phyloP scores from a whole-genome alignment of 1,140 invertebrate species.

The Leptinotarsa texana region DNA sequence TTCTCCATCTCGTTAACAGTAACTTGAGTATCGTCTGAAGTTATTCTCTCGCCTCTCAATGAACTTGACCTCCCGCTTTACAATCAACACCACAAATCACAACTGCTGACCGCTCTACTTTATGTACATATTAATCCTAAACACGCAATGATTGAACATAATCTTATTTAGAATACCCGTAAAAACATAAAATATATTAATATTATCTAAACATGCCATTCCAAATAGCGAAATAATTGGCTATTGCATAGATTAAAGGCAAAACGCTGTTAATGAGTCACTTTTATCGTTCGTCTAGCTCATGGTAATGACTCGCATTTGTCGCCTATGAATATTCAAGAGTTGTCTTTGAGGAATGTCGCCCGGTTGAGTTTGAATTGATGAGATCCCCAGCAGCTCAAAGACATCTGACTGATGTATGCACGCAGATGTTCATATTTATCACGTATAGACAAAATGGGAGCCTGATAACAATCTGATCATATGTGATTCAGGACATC shows the following conservation, averaged over 20 bases:
- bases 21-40: no score
- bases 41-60: no score
- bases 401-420: no score
- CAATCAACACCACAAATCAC: no score
- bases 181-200: constrained; percentile 9
- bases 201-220: constrained; percentile 6
- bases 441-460: no score
- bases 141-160: not conserved
- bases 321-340: not conserved
- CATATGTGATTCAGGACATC: no score
- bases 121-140: not conserved
- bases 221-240: constrained; percentile 8
- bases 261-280: constrained; percentile 8
- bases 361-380: not conserved
- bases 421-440: no score
- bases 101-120: not conserved
- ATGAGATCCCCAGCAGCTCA: no score
- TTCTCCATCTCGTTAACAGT: no score
- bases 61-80: no score
- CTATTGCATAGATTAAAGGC: not conserved
- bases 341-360: constrained; percentile 4
- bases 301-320: not conserved
- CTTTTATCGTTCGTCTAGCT: not conserved
- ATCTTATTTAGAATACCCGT: not conserved
- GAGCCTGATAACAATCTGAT: no score